Base-by-base conservation (phyloP, 2,888 invertebrate species). In the Crematogaster levior region DNA sequence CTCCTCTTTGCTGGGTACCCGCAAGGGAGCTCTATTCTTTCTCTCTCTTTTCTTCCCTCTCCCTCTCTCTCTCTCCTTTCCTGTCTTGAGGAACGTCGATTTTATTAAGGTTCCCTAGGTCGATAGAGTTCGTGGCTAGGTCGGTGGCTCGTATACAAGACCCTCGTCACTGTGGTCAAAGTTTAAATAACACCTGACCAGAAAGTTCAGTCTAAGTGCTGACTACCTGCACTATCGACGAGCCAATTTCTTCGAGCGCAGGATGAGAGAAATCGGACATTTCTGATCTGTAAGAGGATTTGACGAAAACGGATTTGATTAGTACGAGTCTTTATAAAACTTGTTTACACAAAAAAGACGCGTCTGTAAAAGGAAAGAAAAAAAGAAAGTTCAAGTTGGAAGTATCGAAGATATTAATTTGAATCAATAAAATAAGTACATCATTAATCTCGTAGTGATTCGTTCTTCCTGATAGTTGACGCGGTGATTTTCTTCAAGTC, bases 31-130 rank as follows among this genome's bases (percentile, higher is more conserved):
- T 75, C 27, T 21, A 40, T 27, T 73, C 56, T 81, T 37, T 40
- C 7, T 5, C 30, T 53, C n/a, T n/a, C n/a, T n/a, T n/a, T n/a
- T n/a, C n/a, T n/a, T n/a, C n/a, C n/a, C n/a, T n/a, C n/a, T n/a
- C n/a, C n/a, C n/a, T n/a, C n/a, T n/a, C 9, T 21, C 48, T 27
- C 75, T 61, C 61, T 81, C 74, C 60, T 63, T 27, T 66, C 30
- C 30, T 53, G 40, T 27, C 34, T 15, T 34, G 56, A 56, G 56
- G 56, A 53, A 53, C 37, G 21, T 46, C 30, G 53, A 56, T 43
- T 68, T 46, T 79, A 79, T 68, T 68, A 79, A 34, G 24, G 56
- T 68, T 68, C 51, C 68, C 18, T 27, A 37, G 46, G 43, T 77
- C 68, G 24, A 68, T 43, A 30, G 43, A 9, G 15, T 30, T 68